Evolutionary conservation across 2,888 invertebrate genomes (phyloP), one percentile per base, ranked within the genome.

Genomic region (Synergus umbraculus): DNA sequence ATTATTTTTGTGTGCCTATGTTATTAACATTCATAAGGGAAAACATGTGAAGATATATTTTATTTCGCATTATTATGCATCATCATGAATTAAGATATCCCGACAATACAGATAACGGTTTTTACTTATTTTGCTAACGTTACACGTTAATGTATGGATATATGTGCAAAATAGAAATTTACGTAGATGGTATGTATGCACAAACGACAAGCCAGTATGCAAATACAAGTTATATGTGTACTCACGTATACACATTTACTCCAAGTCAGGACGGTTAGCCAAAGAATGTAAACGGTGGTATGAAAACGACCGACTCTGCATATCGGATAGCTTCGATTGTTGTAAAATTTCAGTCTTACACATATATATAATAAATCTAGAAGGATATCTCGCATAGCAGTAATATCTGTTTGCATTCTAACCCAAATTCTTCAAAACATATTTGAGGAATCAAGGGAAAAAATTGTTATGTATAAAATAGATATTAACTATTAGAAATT

Each of bases 281-380:
- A 54, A 54, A 54, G 54, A 54, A 54, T 54, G 54, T 54, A 54
- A 54, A n/a, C 54, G n/a, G n/a, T 54, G 7, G n/a, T 54, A 54
- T n/a, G 54, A 54, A 58, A 58, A 58, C 49, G 37, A 54, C 54
- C 18, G 18, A 18, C 54, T 58, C 54, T n/a, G 54, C 18, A 58
- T 58, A 9, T 37, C 54, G 18, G 54, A 58, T n/a, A 58, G 18
- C 54, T 18, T 18, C n/a, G 18, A 58, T 58, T 58, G n/a, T 54
- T 54, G 9, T 9, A 58, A 58, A 3, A 58, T 58, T 18, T n/a
- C 3, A 58, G 54, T 58, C 54, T n/a, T 15, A 54, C n/a, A 54
- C 8, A 54, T 22, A 22, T 22, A 22, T 22, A 22, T 22, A 22
- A 37, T 8, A n/a, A n/a, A 54, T 54, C n/a, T 5, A 8, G 8